Conservation (phyloP, 2,113 vertebrate genomes). For the Delphinapterus leucas region DNA sequence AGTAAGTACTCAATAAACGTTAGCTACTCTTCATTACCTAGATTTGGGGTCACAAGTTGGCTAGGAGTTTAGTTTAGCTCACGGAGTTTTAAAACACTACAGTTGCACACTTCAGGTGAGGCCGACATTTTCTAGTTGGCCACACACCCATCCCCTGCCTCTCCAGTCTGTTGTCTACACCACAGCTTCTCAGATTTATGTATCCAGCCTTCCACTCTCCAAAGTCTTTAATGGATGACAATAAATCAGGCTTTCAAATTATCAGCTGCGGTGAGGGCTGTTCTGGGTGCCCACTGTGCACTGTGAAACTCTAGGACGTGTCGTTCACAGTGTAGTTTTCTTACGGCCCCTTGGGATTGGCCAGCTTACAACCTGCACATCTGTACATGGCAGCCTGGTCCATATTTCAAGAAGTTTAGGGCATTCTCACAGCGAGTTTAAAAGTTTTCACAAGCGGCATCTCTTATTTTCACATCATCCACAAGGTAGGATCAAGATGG, state of each 20-base stretch:
- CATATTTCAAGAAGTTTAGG: not conserved
- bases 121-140: not conserved
- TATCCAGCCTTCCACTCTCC: not conserved
- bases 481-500: not conserved
- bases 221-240: not conserved
- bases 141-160: not conserved
- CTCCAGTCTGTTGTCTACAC: not conserved
- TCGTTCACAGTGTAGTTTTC: not conserved
- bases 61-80: not conserved
- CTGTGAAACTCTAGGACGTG: not conserved
- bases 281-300: not conserved
- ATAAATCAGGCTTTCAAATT: not conserved
- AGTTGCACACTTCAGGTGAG: not conserved
- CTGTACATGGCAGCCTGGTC: not conserved
- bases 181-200: not conserved
- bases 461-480: not conserved
- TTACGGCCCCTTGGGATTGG: no score
- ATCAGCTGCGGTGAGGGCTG: not conserved
- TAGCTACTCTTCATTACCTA: not conserved
- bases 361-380: no score
- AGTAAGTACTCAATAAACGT: not conserved
- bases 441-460: not conserved
- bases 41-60: not conserved
- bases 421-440: not conserved
- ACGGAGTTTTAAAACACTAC: not conserved